Conservation (phyloP, 2,113 vertebrate genomes). For the Gambusia affinis region DNA sequence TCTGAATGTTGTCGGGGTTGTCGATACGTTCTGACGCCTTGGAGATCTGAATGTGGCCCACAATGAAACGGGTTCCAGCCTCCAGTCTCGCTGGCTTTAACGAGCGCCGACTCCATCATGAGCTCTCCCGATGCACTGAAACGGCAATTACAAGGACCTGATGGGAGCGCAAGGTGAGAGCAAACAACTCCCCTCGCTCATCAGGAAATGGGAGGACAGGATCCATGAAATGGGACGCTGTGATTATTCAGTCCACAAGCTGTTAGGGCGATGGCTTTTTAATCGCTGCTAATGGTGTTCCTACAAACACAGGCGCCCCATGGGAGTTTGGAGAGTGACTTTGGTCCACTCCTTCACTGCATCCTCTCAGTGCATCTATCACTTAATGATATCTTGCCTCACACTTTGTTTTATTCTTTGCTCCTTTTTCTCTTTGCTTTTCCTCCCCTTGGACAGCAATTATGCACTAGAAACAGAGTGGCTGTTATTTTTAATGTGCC, state of each 20-base stretch:
- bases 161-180: slow-evolving; percentile 40
- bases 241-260: slow-evolving; percentile 63
- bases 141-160: slow-evolving; percentile 33
- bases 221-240: slow-evolving; percentile 41
- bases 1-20: no score
- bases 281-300: slow-evolving; percentile 71
- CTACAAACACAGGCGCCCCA: slow-evolving; percentile 45
- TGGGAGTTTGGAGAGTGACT: slow-evolving; percentile 48
- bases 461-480: slow-evolving; percentile 43
- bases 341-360: slow-evolving; percentile 15
- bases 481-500: slow-evolving; percentile 39
- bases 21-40: no score
- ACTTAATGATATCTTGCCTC: slow-evolving; percentile 22
- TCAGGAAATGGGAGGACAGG: slow-evolving; percentile 55
- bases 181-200: slow-evolving; percentile 49
- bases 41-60: no score
- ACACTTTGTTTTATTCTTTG: slow-evolving; percentile 15
- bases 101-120: slow-evolving; percentile 5
- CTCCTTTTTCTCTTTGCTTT: slow-evolving; percentile 1
- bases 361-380: slow-evolving; percentile 24
- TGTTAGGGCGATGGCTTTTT: slow-evolving; percentile 71
- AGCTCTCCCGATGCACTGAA: slow-evolving; percentile 26
- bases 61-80: no score
- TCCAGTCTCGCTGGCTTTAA: not conserved
- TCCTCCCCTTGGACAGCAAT: slow-evolving; percentile 40